phyloP scores from a whole-genome alignment of 2,797 vertebrate genomes.

The Balearica regulorum region DNA sequence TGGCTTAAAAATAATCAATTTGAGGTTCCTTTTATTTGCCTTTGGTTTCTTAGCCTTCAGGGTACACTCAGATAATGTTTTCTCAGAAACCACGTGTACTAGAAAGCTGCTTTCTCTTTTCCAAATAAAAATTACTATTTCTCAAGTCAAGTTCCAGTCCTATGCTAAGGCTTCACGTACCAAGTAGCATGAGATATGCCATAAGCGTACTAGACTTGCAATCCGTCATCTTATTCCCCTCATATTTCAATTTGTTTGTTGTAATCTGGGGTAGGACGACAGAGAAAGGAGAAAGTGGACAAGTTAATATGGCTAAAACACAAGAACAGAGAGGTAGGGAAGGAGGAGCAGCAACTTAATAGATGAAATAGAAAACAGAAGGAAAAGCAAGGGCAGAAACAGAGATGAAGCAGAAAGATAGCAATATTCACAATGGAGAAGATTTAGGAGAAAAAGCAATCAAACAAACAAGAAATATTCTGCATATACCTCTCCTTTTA shows the following conservation, averaged over 20 bases:
- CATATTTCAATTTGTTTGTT: not conserved
- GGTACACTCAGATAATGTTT: conserved; percentile 8
- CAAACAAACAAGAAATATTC: not conserved
- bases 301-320: not conserved
- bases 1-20: conserved; percentile 50
- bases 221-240: not conserved
- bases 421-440: not conserved
- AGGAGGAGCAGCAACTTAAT: not conserved
- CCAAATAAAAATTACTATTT: not conserved
- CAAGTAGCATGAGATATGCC: not conserved
- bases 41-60: conserved; percentile 48
- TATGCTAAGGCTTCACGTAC: not conserved
- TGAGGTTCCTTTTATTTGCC: conserved; percentile 46
- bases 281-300: not conserved
- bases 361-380: not conserved
- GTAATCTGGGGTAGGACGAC: not conserved
- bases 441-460: not conserved
- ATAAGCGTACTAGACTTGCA: not conserved
- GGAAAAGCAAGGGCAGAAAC: not conserved
- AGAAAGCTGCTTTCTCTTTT: conserved; percentile 26
- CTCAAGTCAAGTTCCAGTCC: not conserved
- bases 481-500: not conserved
- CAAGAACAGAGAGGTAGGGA: not conserved
- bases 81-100: conserved; percentile 35
- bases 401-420: not conserved